Evolutionary conservation across 2,888 invertebrate species (phyloP).

Genomic region (Drosophila nr. perissopoda): DNA sequence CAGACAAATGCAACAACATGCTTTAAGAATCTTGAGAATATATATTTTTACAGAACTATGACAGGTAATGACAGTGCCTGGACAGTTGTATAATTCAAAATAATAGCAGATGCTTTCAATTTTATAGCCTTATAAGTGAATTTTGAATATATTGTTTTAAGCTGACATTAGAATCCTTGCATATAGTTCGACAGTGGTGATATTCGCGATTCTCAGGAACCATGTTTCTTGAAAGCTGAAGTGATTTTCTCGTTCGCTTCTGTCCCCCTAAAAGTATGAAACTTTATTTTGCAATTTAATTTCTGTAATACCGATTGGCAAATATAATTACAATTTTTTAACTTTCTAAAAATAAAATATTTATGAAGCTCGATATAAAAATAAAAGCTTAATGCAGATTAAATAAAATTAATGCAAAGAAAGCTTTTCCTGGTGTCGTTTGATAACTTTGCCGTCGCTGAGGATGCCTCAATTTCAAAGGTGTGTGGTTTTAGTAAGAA

Average conservation of each 20-base stretch:
- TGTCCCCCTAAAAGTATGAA: neutral
- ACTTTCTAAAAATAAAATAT: neutral
- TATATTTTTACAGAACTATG: slow-evolving; percentile 31
- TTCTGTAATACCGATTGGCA: neutral
- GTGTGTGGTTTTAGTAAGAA: neutral
- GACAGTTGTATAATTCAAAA: slow-evolving; percentile 11
- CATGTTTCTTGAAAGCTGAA: neutral
- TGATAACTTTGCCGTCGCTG: neutral
- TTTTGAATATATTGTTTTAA: neutral
- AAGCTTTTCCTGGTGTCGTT: neutral
- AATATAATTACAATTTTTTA: neutral
- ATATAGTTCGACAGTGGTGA: neutral
- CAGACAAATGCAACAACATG: slow-evolving; percentile 54
- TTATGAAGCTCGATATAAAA: neutral
- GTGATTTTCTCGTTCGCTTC: neutral
- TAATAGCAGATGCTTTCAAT: neutral
- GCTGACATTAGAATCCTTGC: neutral
- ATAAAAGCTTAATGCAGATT: neutral
- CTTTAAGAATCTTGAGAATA: slow-evolving; percentile 27
- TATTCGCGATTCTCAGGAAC: neutral
- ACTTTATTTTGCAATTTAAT: neutral
- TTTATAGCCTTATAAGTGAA: neutral
- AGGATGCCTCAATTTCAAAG: neutral
- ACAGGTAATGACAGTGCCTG: slow-evolving; percentile 15
- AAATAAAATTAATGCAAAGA: neutral